Conservation (phyloP, 2,797 vertebrate genomes). For the Amazonetta brasiliensis region DNA sequence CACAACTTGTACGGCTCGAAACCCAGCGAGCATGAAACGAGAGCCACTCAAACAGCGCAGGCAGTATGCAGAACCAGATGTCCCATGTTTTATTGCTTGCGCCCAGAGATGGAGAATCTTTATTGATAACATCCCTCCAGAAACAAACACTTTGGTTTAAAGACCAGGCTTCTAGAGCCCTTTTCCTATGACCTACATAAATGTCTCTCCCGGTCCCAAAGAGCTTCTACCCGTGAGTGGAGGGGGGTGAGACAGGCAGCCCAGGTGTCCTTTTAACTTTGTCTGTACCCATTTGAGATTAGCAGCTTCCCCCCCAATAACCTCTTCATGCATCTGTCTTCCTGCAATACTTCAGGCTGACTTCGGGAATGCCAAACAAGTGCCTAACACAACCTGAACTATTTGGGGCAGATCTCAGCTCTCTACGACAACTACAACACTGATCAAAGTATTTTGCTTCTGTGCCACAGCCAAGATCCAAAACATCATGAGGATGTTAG, state of each 20-base stretch:
- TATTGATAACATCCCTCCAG: not conserved
- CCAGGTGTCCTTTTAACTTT: not conserved
- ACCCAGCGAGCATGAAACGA: not conserved
- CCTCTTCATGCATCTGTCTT: not conserved
- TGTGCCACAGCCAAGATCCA: not conserved
- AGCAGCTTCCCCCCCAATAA: not conserved
- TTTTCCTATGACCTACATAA: not conserved
- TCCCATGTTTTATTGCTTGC: not conserved
- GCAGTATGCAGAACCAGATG: not conserved
- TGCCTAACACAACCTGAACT: not conserved
- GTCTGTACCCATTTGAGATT: not conserved
- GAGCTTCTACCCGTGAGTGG: not conserved
- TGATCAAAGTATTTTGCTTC: not conserved
- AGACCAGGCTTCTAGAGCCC: not conserved
- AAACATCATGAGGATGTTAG: not conserved
- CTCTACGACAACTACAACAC: not conserved
- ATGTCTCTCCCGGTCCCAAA: not conserved
- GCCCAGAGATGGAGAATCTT: slow-evolving; percentile 18
- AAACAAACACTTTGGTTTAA: not conserved
- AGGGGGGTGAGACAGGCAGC: not conserved
- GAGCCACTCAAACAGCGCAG: not conserved
- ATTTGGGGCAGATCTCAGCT: not conserved
- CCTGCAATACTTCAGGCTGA: not conserved
- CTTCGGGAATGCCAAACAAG: not conserved
- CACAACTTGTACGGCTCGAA: not conserved